Percentiles rank a stretch among this genome's conserved stretches.
Conservation (phyloP, 2,113 vertebrate species). For the Mobula hypostoma region DNA sequence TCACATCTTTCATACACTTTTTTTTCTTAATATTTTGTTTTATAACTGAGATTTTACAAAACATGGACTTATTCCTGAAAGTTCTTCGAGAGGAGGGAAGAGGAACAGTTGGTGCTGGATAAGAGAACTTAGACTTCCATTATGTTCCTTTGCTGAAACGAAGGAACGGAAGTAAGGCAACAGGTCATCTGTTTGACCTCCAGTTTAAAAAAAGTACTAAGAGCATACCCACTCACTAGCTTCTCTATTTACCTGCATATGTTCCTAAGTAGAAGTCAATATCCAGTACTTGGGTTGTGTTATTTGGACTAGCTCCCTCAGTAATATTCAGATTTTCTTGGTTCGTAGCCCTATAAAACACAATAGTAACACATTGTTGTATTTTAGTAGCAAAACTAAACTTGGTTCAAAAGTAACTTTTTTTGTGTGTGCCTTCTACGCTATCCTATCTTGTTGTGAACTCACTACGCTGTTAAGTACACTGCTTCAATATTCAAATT, state of each 20-base stretch:
- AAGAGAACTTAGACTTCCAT: neutral
- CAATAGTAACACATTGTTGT: neutral
- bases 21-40: neutral
- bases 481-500: neutral
- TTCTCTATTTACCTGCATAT: constrained; percentile 73
- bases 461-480: neutral
- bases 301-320: constrained; percentile 43
- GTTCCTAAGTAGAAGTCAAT: constrained; percentile 77
- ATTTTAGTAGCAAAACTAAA: neutral
- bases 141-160: neutral
- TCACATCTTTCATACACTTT: neutral
- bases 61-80: neutral
- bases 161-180: neutral
- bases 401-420: neutral
- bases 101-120: neutral
- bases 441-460: neutral
- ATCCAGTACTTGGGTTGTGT: constrained; percentile 56
- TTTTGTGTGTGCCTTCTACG: too few species aligned
- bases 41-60: neutral
- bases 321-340: constrained; percentile 55
- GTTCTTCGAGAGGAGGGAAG: neutral
- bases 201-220: neutral
- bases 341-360: constrained; percentile 54
- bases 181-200: neutral
- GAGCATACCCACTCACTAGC: neutral